Evolutionary conservation across 2,113 vertebrate genomes (phyloP).

Genomic region (Tapirus terrestris): DNA sequence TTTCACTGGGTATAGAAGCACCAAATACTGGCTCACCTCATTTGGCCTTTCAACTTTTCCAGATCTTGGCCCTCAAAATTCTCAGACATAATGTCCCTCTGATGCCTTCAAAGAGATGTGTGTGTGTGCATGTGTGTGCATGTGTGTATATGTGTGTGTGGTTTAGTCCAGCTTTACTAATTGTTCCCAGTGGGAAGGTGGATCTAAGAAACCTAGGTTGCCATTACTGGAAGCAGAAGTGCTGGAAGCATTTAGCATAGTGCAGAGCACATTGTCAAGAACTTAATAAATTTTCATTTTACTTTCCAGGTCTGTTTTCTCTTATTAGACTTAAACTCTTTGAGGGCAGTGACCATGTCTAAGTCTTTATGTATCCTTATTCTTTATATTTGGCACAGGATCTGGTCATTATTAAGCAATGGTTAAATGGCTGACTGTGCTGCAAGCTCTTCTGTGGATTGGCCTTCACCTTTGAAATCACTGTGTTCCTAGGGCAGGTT

Average conservation of each 20-base stretch:
- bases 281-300: not conserved
- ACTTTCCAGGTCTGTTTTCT: not conserved
- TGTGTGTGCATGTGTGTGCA: not conserved
- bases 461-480: not conserved
- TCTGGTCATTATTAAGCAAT: not conserved
- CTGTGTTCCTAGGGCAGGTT: not conserved
- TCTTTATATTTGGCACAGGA: not conserved
- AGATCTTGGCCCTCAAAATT: not conserved
- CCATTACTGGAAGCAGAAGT: not conserved
- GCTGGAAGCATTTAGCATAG: not conserved
- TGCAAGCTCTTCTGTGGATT: fast-evolving
- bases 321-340: not conserved
- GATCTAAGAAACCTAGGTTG: not conserved
- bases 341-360: not conserved
- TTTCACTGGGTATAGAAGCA: not conserved
- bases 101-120: not conserved
- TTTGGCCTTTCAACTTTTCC: not conserved
- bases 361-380: not conserved
- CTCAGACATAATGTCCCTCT: not conserved
- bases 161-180: not conserved
- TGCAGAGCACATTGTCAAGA: not conserved
- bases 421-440: not conserved
- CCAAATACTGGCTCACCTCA: not conserved
- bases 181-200: not conserved
- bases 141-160: not conserved